Evolutionary conservation across 2,888 invertebrate genomes (phyloP).

Genomic region (Campaea margaritaria): DNA sequence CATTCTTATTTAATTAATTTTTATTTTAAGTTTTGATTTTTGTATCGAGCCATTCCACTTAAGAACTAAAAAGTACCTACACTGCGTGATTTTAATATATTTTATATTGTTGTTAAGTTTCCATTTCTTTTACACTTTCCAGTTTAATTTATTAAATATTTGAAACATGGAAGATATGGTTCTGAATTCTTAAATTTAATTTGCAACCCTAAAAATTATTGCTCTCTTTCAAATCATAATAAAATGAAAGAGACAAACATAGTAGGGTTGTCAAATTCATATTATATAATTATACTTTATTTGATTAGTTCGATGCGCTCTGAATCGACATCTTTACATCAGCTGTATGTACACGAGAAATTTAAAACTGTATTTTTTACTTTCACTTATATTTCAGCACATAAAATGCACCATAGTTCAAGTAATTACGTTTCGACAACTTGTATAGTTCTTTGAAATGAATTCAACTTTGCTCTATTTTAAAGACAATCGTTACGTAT

Average conservation of each 20-base stretch:
- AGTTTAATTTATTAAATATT: conserved; percentile 25
- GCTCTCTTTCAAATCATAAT: not conserved
- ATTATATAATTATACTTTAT: too few relatives aligned
- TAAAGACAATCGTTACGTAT: conserved; percentile 25
- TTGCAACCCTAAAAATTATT: not conserved
- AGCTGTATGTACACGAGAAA: too few relatives aligned
- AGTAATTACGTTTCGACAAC: conserved; percentile 11
- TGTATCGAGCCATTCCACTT: conserved; percentile 36
- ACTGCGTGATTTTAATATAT: conserved; percentile 22
- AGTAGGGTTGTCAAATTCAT: too few relatives aligned
- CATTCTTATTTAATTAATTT: conserved; percentile 17
- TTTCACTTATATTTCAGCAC: conserved; percentile 36
- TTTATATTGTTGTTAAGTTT: conserved; percentile 39
- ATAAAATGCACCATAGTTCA: conserved; percentile 59
- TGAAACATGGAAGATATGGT: too few relatives aligned
- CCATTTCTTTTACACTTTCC: conserved; percentile 8
- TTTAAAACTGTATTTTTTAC: not conserved
- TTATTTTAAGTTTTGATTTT: conserved; percentile 20
- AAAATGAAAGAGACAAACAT: too few relatives aligned
- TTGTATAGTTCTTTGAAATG: conserved; percentile 1
- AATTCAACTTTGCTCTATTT: conserved; percentile 22
- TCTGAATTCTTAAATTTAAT: not conserved
- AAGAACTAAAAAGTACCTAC: conserved; percentile 20
- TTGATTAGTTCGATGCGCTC: too few relatives aligned
- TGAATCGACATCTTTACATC: too few relatives aligned